phyloP scores from a whole-genome alignment of 2,113 vertebrate genomes.

The Ciconia boyciana region DNA sequence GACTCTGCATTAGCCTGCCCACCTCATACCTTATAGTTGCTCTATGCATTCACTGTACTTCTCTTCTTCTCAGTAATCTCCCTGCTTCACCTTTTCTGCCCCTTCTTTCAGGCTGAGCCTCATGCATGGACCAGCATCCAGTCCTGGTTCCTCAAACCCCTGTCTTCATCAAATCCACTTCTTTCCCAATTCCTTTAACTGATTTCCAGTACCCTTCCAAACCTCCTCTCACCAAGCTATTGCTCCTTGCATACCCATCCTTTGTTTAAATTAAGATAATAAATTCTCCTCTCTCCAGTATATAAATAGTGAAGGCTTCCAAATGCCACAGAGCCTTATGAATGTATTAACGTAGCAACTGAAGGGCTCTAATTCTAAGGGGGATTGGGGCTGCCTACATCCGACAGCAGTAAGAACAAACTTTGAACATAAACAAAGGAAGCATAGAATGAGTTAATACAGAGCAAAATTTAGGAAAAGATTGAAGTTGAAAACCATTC shows the following conservation, averaged over 20 bases:
- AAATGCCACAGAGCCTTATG: neutral
- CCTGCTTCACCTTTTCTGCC: neutral
- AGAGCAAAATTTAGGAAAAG: neutral
- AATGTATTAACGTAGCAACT: neutral
- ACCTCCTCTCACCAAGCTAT: slow-evolving; percentile 10
- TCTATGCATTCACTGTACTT: neutral
- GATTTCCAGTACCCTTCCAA: neutral
- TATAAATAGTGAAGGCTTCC: neutral
- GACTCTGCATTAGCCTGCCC: neutral
- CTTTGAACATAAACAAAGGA: neutral
- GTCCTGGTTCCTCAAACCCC: neutral
- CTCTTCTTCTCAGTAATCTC: neutral
- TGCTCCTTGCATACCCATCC: neutral
- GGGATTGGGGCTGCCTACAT: neutral
- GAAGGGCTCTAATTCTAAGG: neutral
- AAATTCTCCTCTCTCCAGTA: neutral
- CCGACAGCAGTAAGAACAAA: neutral
- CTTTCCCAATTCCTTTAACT: neutral
- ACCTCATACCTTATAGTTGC: neutral
- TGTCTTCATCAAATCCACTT: neutral
- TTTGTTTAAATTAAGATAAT: neutral
- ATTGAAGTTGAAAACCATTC: neutral
- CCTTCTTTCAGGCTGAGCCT: neutral
- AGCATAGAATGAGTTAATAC: neutral
- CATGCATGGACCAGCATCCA: neutral